Evolutionary conservation across 2,888 invertebrate genomes (phyloP).

Genomic region (Onthophagus sagittarius): DNA sequence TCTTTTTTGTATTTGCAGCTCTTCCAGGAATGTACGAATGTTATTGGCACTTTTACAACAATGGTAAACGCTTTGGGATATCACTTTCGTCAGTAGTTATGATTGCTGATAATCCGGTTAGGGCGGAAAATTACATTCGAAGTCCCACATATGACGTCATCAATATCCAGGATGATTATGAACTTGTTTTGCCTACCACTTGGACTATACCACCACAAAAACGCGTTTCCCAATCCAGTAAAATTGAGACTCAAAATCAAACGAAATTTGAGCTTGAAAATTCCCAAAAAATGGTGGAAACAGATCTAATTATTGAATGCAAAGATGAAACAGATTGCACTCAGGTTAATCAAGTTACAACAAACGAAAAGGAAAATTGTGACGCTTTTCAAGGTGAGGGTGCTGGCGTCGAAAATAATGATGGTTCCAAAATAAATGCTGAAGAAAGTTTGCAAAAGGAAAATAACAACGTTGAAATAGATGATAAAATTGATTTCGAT

Average conservation of each 20-base stretch:
- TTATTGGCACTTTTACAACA: conserved; percentile 49
- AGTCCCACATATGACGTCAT: conserved; percentile 20
- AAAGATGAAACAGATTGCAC: background rate
- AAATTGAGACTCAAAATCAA: background rate
- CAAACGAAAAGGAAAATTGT: background rate
- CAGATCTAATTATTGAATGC: background rate
- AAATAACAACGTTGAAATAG: background rate
- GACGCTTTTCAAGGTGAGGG: background rate
- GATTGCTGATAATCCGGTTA: conserved; percentile 38
- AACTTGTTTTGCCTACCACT: conserved; percentile 17
- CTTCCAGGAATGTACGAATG: conserved; percentile 46
- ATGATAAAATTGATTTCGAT: conserved; percentile 1
- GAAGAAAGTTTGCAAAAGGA: background rate
- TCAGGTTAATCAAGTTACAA: background rate
- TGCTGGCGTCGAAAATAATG: background rate
- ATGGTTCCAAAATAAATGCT: background rate
- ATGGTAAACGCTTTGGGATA: conserved; percentile 46
- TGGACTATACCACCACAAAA: conserved; percentile 14
- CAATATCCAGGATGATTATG: conserved; percentile 20
- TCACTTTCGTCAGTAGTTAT: conserved; percentile 46
- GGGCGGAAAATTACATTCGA: conserved; percentile 11
- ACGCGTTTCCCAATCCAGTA: background rate
- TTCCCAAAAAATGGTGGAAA: background rate
- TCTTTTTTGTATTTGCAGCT: background rate
- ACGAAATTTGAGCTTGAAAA: no score